phyloP scores from a whole-genome alignment of 2,888 invertebrate species.

The Pterostichus niger region DNA sequence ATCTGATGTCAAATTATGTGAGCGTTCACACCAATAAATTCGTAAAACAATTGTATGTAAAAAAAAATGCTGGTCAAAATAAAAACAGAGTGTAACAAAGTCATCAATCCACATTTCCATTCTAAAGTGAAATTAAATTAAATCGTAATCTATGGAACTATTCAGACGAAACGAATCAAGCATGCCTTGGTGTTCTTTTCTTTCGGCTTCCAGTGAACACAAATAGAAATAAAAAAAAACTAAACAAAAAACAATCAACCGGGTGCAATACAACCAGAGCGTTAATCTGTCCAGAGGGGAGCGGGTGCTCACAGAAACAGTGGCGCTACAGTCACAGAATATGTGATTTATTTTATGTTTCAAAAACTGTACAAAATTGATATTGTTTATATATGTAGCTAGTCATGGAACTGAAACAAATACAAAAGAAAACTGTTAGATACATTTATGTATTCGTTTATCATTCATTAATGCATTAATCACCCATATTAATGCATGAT shows the following conservation, averaged over 20 bases:
- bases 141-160: constrained; percentile 44
- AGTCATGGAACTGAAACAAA: no score
- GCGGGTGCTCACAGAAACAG: background rate
- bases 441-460: no score
- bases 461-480: no score
- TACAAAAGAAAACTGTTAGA: no score
- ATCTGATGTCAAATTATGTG: no score
- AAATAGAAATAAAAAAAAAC: constrained; percentile 8
- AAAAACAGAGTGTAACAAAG: background rate
- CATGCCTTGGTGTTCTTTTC: constrained; percentile 31
- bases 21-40: no score
- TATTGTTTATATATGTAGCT: no score
- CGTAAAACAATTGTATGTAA: no score
- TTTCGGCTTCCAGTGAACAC: constrained; percentile 28
- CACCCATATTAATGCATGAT: no score
- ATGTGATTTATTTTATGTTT: no score
- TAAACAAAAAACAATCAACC: constrained; percentile 13
- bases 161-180: constrained; percentile 40
- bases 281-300: constrained; percentile 28
- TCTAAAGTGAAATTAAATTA: constrained; percentile 36
- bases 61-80: background rate
- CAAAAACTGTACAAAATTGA: no score
- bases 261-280: constrained; percentile 25
- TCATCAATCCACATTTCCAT: constrained; percentile 27
- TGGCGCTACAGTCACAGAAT: no score